Percentiles rank a stretch among this genome's conserved stretches.
Conservation (phyloP, 2,797 vertebrate species). For the Spatula clypeata region DNA sequence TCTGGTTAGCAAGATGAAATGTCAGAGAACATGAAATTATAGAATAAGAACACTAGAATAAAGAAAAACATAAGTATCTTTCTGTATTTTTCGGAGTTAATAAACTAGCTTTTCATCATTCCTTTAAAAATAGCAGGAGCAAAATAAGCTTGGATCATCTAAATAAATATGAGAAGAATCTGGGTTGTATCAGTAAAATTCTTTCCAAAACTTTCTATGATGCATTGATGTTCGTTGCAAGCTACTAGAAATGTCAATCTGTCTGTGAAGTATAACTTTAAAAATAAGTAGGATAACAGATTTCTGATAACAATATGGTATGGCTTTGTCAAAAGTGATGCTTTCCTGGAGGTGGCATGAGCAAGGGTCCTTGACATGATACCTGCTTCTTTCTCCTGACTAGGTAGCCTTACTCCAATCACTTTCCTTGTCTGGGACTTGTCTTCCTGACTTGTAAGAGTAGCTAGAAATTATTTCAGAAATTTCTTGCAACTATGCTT, state of each 20-base stretch:
- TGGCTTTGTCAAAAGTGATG: not conserved
- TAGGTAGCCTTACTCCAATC: not conserved
- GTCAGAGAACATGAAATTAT: not conserved
- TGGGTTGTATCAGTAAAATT: not conserved
- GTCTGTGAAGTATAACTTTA: not conserved
- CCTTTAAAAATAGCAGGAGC: not conserved
- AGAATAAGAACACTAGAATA: not conserved
- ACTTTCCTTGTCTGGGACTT: not conserved
- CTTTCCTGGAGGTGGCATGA: not conserved
- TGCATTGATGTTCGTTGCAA: not conserved
- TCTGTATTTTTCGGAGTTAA: not conserved
- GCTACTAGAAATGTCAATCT: not conserved
- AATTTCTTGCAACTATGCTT: not conserved
- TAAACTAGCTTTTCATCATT: not conserved
- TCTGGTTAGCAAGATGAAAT: not conserved
- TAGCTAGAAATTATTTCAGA: not conserved
- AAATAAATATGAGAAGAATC: slow-evolving; percentile 21
- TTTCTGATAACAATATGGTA: not conserved
- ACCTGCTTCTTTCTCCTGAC: not conserved
- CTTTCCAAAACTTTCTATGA: not conserved
- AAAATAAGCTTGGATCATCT: not conserved
- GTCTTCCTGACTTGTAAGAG: not conserved
- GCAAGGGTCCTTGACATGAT: not conserved
- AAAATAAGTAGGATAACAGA: not conserved
- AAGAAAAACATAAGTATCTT: not conserved